Base-by-base conservation (phyloP, 2,113 vertebrate genomes). In the Nothobranchius furzeri region DNA sequence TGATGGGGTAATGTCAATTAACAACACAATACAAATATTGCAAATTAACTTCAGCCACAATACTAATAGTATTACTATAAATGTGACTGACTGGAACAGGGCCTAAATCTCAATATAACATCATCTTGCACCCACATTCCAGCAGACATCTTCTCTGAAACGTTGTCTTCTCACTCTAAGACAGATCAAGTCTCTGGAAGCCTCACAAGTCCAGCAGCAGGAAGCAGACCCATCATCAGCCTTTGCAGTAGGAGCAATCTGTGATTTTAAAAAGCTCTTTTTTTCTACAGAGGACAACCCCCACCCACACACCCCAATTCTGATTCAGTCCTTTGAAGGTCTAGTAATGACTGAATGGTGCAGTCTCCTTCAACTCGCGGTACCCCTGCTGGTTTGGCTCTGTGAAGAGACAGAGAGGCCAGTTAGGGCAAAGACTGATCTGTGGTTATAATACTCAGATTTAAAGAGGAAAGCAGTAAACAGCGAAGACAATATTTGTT, bases 341-440 rank as follows among this genome's bases (percentile, higher is more conserved):
- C 81, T 93, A 93, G 76, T 91, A 93, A 87, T 85, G 84, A 91
- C 85, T 92, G 91, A 88, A 92, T 78, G 93, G 89, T 82, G 91
- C 69, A 62, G 91, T 89, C 91, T 94, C 93, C 92, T 94, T 92
- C 92, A 94, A 90, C 89, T 94, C 93, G 92, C 93, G 92, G 92
- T 93, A 93, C 62, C 92, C 92, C 84, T 90, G 92, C 87, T 90
- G 92, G 89, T 93, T 93, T 87, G 88, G 90, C 90, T 94, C 93
- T 94, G 93, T 88, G 79, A 92, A 92, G 75, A 94, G 74, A 94
- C 88, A 90, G 88, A 94, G 87, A 92, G 90, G 85, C 77, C 75
- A 81, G 90, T 94, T 93, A 94, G 91, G 82, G 78, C 65, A 81
- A 52, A 66, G 68, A 40, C 30, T 30, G 1, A 3, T 30, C 3